A percentile compares a stretch with the other conserved stretches of the same genome.
These are phyloP conservation scores for Eucriotettix oculatus DNA, from an alignment of 2,888 invertebrate genomes.

Conservation along the genomic window DNA sequence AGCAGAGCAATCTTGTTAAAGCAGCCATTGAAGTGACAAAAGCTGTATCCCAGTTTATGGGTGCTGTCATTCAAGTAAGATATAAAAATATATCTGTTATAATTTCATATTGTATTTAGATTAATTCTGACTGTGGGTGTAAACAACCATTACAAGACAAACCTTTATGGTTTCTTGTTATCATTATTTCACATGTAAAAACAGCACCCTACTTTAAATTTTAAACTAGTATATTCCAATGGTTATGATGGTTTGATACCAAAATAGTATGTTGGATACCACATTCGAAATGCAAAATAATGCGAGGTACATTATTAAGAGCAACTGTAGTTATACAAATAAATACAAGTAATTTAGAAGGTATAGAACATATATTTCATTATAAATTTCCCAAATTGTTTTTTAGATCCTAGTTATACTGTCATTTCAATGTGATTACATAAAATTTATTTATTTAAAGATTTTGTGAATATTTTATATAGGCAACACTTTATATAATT, in stretches of 20 bases:
- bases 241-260: too few species aligned
- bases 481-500: background rate
- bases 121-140: background rate
- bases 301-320: too few species aligned
- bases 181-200: too few species aligned
- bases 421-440: too few species aligned
- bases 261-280: too few species aligned
- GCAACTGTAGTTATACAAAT: too few species aligned
- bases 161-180: background rate
- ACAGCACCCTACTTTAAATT: too few species aligned
- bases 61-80: constrained; percentile 56
- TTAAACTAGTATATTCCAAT: too few species aligned
- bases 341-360: background rate
- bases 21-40: constrained; percentile 62
- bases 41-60: constrained; percentile 61
- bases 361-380: background rate
- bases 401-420: too few species aligned
- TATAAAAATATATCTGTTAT: background rate
- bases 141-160: background rate
- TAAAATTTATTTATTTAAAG: too few species aligned
- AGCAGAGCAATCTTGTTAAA: constrained; percentile 33
- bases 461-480: too few species aligned
- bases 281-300: too few species aligned
- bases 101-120: background rate
- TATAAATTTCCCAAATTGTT: background rate